Conservation (phyloP, 2,797 vertebrate species). For the Avahi laniger region DNA sequence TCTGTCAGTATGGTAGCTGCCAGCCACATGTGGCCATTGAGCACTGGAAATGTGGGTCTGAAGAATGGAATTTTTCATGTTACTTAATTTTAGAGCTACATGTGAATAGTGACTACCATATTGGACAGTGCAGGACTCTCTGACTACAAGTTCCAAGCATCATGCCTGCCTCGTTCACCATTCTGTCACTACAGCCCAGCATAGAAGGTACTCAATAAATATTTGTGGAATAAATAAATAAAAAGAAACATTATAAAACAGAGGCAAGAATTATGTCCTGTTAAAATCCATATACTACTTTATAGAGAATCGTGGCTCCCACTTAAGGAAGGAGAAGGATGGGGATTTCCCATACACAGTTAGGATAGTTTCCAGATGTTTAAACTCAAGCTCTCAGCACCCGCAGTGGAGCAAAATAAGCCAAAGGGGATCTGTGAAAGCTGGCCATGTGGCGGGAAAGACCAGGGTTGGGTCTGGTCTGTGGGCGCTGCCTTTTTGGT, state of each 20-base stretch:
- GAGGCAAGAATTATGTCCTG: neutral
- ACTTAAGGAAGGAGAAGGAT: neutral
- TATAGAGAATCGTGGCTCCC: neutral
- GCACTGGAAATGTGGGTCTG: neutral
- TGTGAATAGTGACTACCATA: neutral
- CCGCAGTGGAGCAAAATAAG: neutral
- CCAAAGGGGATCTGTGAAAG: neutral
- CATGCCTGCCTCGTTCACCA: neutral
- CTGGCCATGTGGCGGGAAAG: neutral
- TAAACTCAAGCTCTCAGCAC: neutral
- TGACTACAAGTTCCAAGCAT: neutral
- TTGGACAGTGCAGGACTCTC: neutral
- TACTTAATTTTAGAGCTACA: neutral
- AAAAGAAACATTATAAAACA: neutral
- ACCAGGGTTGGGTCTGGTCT: neutral
- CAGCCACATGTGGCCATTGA: neutral
- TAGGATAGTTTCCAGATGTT: constrained; percentile 38
- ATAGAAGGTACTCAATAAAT: neutral
- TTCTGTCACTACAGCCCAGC: neutral
- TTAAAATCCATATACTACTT: neutral
- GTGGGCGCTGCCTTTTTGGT: neutral
- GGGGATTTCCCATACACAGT: neutral
- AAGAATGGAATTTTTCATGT: neutral
- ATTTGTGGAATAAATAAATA: neutral
- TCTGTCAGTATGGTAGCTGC: neutral